phyloP scores from a whole-genome alignment of 2,113 vertebrate genomes.

The Malurus alboscapulatus region DNA sequence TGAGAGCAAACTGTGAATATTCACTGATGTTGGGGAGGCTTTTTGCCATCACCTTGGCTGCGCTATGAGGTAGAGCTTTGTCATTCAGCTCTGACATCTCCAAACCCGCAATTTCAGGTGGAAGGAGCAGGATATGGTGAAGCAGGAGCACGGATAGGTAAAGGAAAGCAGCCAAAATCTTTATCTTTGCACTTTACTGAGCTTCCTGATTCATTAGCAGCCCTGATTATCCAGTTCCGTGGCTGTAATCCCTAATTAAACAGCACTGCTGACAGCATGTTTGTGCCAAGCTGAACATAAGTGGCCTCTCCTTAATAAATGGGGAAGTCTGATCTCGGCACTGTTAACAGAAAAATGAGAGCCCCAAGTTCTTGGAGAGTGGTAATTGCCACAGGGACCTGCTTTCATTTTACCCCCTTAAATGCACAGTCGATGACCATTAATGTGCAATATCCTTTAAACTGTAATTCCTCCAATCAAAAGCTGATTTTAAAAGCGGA shows the following conservation, averaged over 20 bases:
- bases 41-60: constrained; percentile 15
- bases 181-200: constrained; percentile 48
- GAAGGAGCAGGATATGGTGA: background rate
- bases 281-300: constrained; percentile 66
- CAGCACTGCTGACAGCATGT: constrained; percentile 57
- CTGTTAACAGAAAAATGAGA: constrained; percentile 46
- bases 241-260: constrained; percentile 80
- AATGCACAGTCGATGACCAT: background rate
- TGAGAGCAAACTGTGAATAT: background rate
- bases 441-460: background rate
- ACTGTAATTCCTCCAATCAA: constrained; percentile 44
- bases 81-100: background rate
- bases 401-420: background rate
- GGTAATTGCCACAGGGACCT: constrained; percentile 20
- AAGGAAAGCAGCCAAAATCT: constrained; percentile 9
- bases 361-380: background rate
- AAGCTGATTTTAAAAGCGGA: constrained; percentile 3
- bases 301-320: constrained; percentile 71
- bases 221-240: constrained; percentile 73
- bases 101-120: background rate
- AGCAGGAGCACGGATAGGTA: background rate
- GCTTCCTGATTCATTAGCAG: constrained; percentile 73
- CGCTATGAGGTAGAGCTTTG: background rate
- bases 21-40: background rate
- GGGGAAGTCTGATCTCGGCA: constrained; percentile 42